These are phyloP conservation scores for Oryzias sinensis DNA, from an alignment of 2,797 vertebrate species.

Conservation along the genomic window DNA sequence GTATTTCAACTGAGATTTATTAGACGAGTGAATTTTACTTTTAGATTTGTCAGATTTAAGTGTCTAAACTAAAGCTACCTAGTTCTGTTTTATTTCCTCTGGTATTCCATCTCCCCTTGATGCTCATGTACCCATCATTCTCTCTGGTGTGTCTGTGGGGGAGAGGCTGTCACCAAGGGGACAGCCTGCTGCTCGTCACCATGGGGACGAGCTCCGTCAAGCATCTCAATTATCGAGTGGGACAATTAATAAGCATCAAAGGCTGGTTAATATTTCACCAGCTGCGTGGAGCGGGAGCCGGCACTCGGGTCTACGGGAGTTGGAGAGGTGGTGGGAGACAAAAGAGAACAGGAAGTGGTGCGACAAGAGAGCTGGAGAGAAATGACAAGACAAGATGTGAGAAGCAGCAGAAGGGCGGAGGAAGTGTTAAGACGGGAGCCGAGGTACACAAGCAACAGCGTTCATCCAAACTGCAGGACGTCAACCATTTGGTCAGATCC, in stretches of 20 bases:
- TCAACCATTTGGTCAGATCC: constrained; percentile 4
- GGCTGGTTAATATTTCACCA: constrained; percentile 75
- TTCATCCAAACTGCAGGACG: constrained; percentile 23
- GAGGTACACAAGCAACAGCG: constrained; percentile 22
- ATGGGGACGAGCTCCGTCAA: constrained; percentile 67
- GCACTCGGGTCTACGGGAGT: constrained; percentile 40
- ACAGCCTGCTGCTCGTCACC: constrained; percentile 64
- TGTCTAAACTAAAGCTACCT: neutral
- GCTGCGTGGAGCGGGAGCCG: constrained; percentile 36
- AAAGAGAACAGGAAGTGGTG: constrained; percentile 37
- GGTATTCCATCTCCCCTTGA: constrained; percentile 1
- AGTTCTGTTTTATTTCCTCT: neutral
- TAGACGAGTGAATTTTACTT: too few relatives aligned
- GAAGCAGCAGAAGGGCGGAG: constrained; percentile 46
- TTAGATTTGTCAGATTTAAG: neutral
- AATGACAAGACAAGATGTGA: constrained; percentile 39
- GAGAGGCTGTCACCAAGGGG: constrained; percentile 67
- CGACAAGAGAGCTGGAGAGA: constrained; percentile 23
- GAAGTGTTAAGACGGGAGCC: constrained; percentile 41
- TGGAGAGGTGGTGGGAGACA: constrained; percentile 36
- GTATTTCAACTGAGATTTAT: too few relatives aligned
- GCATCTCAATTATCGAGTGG: constrained; percentile 72
- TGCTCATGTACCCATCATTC: constrained; percentile 32
- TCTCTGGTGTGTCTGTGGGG: constrained; percentile 55
- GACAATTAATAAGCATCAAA: constrained; percentile 79